phyloP scores from a whole-genome alignment of 1,140 invertebrate species.

The Cyclargus thomasi region DNA sequence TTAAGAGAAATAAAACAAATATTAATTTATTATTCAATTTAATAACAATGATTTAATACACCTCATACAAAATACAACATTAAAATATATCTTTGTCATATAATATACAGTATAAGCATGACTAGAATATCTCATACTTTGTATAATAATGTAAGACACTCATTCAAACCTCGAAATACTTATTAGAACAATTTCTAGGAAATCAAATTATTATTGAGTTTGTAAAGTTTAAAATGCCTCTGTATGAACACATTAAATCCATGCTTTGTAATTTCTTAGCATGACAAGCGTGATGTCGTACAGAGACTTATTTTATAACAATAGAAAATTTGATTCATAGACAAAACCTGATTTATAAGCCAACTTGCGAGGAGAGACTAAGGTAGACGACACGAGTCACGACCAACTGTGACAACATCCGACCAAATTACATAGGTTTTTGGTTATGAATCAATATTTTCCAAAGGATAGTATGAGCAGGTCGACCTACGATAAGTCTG shows the following conservation, averaged over 20 bases:
- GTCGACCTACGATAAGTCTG: too few species aligned
- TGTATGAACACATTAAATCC: too few species aligned
- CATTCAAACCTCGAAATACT: background rate
- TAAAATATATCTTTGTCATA: slow-evolving; percentile 30
- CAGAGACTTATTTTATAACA: too few species aligned
- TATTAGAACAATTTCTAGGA: background rate
- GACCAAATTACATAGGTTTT: too few species aligned
- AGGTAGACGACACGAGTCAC: too few species aligned
- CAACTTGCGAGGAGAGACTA: too few species aligned
- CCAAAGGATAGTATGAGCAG: too few species aligned
- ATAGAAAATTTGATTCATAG: too few species aligned
- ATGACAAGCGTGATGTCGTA: background rate
- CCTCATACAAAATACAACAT: slow-evolving; percentile 64
- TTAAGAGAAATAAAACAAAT: background rate
- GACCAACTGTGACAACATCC: too few species aligned
- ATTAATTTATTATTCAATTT: slow-evolving; percentile 26
- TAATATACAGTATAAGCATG: slow-evolving; percentile 25
- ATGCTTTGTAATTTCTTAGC: background rate
- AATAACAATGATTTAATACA: slow-evolving; percentile 52
- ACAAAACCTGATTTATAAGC: too few species aligned
- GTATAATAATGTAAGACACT: slow-evolving; percentile 8
- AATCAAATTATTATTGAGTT: background rate
- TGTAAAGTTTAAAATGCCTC: background rate
- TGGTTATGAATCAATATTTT: too few species aligned
- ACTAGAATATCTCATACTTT: slow-evolving; percentile 10